phyloP scores from a whole-genome alignment of 2,797 vertebrate species.

The Takifugu ocellatus region DNA sequence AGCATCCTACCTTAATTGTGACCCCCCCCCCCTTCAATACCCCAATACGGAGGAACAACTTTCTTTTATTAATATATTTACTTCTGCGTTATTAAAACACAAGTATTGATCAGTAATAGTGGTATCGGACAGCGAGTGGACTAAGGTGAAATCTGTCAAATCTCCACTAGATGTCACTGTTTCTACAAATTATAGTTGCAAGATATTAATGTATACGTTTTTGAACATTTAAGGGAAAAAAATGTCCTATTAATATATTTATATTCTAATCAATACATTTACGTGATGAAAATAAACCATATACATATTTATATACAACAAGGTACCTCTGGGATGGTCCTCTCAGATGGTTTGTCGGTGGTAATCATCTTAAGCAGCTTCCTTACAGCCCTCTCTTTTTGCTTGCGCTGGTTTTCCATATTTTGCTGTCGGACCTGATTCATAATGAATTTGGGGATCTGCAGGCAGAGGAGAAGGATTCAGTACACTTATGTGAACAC shows the following conservation, averaged over 20 bases:
- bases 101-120: too few relatives aligned
- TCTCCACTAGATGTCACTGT: background rate
- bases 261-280: too few relatives aligned
- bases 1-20: too few relatives aligned
- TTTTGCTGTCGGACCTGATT: conserved; percentile 93
- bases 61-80: too few relatives aligned
- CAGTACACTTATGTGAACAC: background rate
- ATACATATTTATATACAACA: background rate
- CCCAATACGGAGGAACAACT: too few relatives aligned
- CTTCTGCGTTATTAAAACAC: too few relatives aligned
- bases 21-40: too few relatives aligned
- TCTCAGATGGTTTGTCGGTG: conserved; percentile 85
- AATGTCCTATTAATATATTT: background rate
- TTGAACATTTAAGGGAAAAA: background rate
- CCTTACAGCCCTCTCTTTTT: conserved; percentile 83
- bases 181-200: background rate
- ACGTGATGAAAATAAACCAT: background rate
- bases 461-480: background rate
- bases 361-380: conserved; percentile 95
- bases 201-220: background rate
- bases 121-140: too few relatives aligned
- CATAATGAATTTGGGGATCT: conserved; percentile 97
- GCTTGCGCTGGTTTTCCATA: conserved; percentile 83
- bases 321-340: conserved; percentile 77
- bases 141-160: background rate